Percentiles rank a stretch among this genome's conserved stretches.
These are phyloP conservation scores for Amphiprion ocellaris DNA, from an alignment of 2,113 vertebrate genomes.

Conservation along the genomic window DNA sequence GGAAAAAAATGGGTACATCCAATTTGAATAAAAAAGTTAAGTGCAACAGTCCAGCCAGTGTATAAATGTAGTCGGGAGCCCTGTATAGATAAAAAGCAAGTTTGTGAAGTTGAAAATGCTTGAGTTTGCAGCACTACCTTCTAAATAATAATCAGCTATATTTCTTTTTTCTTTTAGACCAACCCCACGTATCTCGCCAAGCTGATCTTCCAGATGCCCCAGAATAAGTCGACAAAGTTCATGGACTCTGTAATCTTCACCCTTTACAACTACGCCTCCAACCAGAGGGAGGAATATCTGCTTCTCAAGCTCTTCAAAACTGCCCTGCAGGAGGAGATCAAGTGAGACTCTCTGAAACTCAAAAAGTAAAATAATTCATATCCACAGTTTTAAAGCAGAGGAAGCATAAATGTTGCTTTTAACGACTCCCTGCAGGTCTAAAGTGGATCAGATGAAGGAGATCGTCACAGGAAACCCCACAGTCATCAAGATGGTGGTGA, in stretches of 20 bases:
- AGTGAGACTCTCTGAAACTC: conserved; percentile 81
- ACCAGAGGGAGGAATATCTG: conserved; percentile 97
- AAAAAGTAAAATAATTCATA: too few relatives aligned
- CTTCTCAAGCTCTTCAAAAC: conserved; percentile 97
- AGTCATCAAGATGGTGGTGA: conserved; percentile 99
- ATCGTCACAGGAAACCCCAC: conserved; percentile 98
- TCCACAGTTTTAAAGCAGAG: background rate
- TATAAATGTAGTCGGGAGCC: too few relatives aligned
- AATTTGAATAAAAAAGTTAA: too few relatives aligned
- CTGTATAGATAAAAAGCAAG: too few relatives aligned
- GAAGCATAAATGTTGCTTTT: background rate
- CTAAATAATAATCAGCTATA: too few relatives aligned
- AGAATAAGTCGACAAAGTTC: conserved; percentile 99
- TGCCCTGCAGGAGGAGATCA: conserved; percentile 97
- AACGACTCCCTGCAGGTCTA: conserved; percentile 85
- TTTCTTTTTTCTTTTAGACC: conserved; percentile 84
- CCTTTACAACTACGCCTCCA: conserved; percentile 97
- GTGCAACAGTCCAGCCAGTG: too few relatives aligned
- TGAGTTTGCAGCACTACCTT: background rate
- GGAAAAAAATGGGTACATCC: too few relatives aligned
- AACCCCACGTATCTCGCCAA: conserved; percentile 98
- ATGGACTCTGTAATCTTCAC: conserved; percentile 99
- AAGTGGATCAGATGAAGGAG: conserved; percentile 98
- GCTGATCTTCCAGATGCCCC: conserved; percentile 99
- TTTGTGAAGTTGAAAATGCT: too few relatives aligned